A percentile compares a stretch with the other conserved stretches of the same genome.
Evolutionary conservation across 2,888 invertebrate species (phyloP).

Genomic region (Eurytoma adleriae): DNA sequence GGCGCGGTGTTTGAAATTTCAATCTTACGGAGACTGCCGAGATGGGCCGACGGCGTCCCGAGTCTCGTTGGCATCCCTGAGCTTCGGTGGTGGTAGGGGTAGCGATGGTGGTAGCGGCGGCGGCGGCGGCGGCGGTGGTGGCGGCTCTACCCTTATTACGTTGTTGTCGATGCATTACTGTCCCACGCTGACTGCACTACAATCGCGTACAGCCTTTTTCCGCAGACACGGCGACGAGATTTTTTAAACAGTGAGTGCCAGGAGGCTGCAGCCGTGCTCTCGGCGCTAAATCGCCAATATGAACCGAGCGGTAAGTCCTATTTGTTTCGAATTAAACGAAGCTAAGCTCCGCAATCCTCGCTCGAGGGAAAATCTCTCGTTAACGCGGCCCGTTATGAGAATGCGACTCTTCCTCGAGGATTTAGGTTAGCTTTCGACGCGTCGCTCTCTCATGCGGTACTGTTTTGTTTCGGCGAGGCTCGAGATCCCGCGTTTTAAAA

Average conservation of each 20-base stretch:
- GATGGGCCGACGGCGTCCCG: background rate
- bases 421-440: constrained; percentile 53
- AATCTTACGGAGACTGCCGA: constrained; percentile 43
- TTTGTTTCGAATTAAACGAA: background rate
- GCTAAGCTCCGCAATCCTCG: background rate
- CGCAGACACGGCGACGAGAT: constrained; percentile 4
- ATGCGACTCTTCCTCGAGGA: constrained; percentile 15
- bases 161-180: constrained; percentile 49
- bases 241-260: constrained; percentile 1
- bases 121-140: constrained; percentile 23
- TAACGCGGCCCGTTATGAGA: background rate
- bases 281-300: constrained; percentile 58
- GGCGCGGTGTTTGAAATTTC: constrained; percentile 40
- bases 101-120: constrained; percentile 10
- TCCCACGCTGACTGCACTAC: constrained; percentile 5
- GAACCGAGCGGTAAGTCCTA: constrained; percentile 66
- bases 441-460: constrained; percentile 6
- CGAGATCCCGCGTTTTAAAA: background rate
- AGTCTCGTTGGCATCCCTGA: constrained; percentile 47
- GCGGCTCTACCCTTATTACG: constrained; percentile 51
- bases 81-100: constrained; percentile 7
- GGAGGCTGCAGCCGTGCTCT: background rate
- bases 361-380: background rate
- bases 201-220: background rate
- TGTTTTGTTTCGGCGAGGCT: constrained; percentile 22